Percentiles rank a stretch among this genome's conserved stretches.
phyloP scores from a whole-genome alignment of 2,888 invertebrate species.

The Hemistola chrysoprasaria region DNA sequence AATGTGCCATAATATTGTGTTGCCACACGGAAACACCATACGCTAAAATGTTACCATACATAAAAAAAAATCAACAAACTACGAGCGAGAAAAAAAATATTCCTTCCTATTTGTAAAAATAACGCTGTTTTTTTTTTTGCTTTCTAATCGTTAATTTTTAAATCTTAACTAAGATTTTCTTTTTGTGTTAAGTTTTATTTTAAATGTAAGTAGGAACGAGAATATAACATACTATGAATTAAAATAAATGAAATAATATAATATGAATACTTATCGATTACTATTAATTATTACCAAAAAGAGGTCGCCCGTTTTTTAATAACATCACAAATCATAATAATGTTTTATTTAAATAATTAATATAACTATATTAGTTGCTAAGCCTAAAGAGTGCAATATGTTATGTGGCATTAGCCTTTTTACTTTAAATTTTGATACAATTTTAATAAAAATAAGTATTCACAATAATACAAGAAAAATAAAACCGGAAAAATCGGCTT shows the following conservation, averaged over 20 bases:
- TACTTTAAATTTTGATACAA: too few species aligned
- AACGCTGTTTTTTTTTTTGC: constrained; percentile 72
- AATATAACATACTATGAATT: constrained; percentile 44
- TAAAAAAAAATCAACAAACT: constrained; percentile 47
- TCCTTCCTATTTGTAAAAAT: constrained; percentile 70
- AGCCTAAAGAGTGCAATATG: too few species aligned
- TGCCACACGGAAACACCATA: constrained; percentile 76
- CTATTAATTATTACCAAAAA: too few species aligned
- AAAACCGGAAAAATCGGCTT: too few species aligned
- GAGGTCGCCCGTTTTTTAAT: too few species aligned
- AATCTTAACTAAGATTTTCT: constrained; percentile 63
- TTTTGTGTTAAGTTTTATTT: constrained; percentile 62
- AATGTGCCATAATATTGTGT: constrained; percentile 77
- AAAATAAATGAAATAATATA: constrained; percentile 1
- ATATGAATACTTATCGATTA: too few species aligned
- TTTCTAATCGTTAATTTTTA: constrained; percentile 67
- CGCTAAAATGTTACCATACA: constrained; percentile 71
- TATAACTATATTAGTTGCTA: too few species aligned
- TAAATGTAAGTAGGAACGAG: constrained; percentile 68
- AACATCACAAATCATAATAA: too few species aligned
- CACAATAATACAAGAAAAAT: too few species aligned
- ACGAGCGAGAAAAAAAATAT: constrained; percentile 46
- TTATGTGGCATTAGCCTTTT: too few species aligned
- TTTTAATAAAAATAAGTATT: too few species aligned
- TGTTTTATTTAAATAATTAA: too few species aligned